phyloP scores from a whole-genome alignment of 2,113 vertebrate species.

The Ameiurus melas region DNA sequence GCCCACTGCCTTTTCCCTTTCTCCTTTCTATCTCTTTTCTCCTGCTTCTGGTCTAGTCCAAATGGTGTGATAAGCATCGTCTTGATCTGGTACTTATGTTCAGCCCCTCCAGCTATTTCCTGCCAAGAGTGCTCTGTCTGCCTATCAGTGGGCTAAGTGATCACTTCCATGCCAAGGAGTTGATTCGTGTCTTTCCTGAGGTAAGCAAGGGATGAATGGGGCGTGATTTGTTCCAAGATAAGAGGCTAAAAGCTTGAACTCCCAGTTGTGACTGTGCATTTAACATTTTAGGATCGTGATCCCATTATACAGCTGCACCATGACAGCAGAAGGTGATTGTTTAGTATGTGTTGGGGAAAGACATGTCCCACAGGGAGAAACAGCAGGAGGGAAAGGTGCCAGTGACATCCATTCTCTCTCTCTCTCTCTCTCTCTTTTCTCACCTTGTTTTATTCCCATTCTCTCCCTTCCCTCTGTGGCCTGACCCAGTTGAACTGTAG shows the following conservation, averaged over 20 bases:
- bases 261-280: not conserved
- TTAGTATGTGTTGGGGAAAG: not conserved
- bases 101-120: conserved; percentile 1
- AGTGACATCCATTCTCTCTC: not conserved
- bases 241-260: not conserved
- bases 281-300: conserved; percentile 9
- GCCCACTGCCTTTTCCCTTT: not conserved
- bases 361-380: not conserved
- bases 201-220: not conserved
- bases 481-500: conserved; percentile 76
- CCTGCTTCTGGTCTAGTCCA: not conserved
- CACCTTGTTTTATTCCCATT: conserved; percentile 26
- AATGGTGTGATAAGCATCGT: not conserved
- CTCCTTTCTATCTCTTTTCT: not conserved
- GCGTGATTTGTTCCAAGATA: conserved; percentile 7
- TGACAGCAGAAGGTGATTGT: not conserved
- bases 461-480: conserved; percentile 51
- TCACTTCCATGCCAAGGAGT: not conserved
- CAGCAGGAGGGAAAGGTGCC: not conserved
- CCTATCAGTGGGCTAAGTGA: not conserved
- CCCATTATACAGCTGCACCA: not conserved
- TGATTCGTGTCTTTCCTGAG: not conserved
- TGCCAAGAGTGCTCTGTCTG: not conserved
- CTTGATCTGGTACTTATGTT: not conserved
- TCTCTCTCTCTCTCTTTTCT: not conserved